phyloP scores from a whole-genome alignment of 2,113 vertebrate genomes.

The Eurypyga helias region DNA sequence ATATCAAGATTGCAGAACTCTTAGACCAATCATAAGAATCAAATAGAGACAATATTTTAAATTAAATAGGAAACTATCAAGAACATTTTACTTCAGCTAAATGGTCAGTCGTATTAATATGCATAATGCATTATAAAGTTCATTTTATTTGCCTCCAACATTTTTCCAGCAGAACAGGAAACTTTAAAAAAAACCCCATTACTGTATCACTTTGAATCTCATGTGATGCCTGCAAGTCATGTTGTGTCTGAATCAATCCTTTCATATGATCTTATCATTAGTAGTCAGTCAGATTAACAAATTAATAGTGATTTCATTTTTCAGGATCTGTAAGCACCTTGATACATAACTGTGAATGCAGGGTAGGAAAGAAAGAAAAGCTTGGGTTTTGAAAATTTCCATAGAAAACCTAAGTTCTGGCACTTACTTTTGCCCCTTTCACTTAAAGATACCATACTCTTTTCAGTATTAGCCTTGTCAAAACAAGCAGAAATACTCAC shows the following conservation, averaged over 20 bases:
- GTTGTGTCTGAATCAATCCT: neutral
- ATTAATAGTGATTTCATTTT: neutral
- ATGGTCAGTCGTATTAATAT: neutral
- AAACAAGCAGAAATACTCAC: neutral
- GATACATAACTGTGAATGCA: neutral
- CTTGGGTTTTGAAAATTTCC: neutral
- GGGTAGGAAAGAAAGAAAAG: neutral
- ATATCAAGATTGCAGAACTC: neutral
- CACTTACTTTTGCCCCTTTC: neutral
- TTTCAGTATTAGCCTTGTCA: neutral
- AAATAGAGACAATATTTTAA: neutral
- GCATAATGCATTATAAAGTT: neutral
- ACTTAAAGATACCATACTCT: neutral
- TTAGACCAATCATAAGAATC: neutral
- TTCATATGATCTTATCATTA: neutral
- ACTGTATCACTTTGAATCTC: neutral
- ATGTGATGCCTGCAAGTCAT: neutral
- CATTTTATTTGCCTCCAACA: slow-evolving; percentile 8
- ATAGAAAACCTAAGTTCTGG: neutral
- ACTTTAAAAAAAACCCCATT: neutral
- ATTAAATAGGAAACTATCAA: neutral
- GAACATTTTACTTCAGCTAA: neutral
- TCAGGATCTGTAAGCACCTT: neutral
- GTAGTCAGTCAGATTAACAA: neutral
- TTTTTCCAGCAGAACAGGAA: neutral